Evolutionary conservation across 1,140 invertebrate species (phyloP), one percentile per base, ranked within the genome.

Genomic region (Pseudomyrmex pallidus): DNA sequence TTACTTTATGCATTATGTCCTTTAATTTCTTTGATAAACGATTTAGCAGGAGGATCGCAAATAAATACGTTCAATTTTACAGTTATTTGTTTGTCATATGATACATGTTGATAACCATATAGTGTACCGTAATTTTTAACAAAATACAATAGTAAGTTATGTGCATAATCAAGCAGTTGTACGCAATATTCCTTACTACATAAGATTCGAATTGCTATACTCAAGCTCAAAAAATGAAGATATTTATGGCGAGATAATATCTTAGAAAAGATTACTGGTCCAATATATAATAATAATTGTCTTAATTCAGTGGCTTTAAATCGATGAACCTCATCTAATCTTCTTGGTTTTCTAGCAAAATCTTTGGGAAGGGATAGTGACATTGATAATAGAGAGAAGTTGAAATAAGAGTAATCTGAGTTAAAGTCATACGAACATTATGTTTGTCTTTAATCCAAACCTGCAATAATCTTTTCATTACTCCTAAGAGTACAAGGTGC

Each of bases 301-400:
- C 76, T 62, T 22, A 80, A 88, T 59, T 86, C 84, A 8, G 82
- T 88, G 8, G 76, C 82, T 82, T 88, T 88, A 73, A 80, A 88
- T 22, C 59, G 56, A 20, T 66, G 63, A 12, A 76, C 22, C 12
- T 74, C n/a, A 61, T 82, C 57, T 48, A 74, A 12, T 48, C 1
- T 7, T 9, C 72, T 74, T 50, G 56, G 72, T 0, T 74, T 59
- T 62, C 57, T 74, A 22, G 17, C 17, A 46, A 74, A 74, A 61
- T 74, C 72, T 7, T 59, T 74, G 0, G 72, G n/a, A 22, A 74
- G n/a, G 12, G 44, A 61, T 4, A 13, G 0, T 61, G 54, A 48
- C 5, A 73, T 59, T 0, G 22, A 56, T 12, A 59, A 20, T 1
- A 74, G 61, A 48, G 61, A 48, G 5, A 46, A 48, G 15, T 73